Evolutionary conservation across 2,797 vertebrate species (phyloP).

Genomic region (Urosaurus nigricauda): DNA sequence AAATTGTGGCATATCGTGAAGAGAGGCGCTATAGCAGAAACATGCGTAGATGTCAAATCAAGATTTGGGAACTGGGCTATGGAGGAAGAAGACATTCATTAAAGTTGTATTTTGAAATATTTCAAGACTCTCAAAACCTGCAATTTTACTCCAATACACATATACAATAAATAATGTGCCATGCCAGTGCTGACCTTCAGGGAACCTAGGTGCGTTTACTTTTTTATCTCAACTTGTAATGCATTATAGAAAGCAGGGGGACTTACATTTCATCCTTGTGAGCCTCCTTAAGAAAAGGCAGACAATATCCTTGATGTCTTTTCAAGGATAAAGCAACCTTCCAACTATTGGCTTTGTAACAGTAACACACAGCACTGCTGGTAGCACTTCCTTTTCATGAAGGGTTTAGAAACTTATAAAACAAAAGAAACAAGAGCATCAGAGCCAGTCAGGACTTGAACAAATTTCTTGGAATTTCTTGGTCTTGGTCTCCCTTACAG

Average conservation of each 20-base stretch:
- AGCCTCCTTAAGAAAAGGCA: not conserved
- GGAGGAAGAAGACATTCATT: not conserved
- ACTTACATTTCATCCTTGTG: not conserved
- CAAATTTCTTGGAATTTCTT: not conserved
- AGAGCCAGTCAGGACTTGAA: not conserved
- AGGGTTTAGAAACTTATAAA: not conserved
- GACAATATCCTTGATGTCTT: not conserved
- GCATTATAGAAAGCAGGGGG: not conserved
- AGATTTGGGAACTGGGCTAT: not conserved
- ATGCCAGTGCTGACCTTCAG: not conserved
- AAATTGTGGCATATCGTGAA: not conserved
- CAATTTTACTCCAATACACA: not conserved
- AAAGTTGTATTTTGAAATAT: not conserved
- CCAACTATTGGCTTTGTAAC: too few relatives aligned
- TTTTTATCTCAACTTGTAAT: not conserved
- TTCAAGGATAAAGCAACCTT: too few relatives aligned
- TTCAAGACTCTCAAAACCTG: not conserved
- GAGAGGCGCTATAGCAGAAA: not conserved
- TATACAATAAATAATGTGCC: not conserved
- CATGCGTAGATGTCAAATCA: not conserved
- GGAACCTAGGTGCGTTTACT: not conserved
- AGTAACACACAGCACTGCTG: not conserved
- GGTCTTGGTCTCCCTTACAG: not conserved
- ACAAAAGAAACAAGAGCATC: not conserved
- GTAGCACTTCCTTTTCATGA: not conserved